Evolutionary conservation across 2,888 invertebrate species (phyloP).

Genomic region (Melitaea athalia): DNA sequence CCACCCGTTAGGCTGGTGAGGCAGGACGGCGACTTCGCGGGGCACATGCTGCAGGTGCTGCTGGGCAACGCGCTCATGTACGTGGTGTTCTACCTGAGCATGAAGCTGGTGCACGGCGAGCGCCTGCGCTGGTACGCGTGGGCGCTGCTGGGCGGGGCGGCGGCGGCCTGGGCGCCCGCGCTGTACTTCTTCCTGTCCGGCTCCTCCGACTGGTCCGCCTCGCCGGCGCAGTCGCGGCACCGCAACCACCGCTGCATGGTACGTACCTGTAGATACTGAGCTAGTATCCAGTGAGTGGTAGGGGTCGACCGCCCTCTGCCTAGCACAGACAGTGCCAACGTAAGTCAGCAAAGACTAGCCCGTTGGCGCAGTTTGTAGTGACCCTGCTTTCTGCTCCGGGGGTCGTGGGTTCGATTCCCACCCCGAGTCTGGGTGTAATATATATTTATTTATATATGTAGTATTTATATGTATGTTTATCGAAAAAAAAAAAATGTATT

Average conservation of each 20-base stretch:
- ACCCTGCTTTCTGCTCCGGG: too few species aligned
- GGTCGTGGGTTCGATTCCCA: too few species aligned
- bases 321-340: too few species aligned
- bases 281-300: background rate
- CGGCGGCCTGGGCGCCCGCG: slow-evolving; percentile 86
- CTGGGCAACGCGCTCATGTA: slow-evolving; percentile 92
- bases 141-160: slow-evolving; percentile 84
- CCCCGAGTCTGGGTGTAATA: too few species aligned
- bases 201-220: slow-evolving; percentile 61
- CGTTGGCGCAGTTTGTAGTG: too few species aligned
- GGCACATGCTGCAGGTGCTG: slow-evolving; percentile 89
- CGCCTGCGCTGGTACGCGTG: slow-evolving; percentile 83
- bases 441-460: too few species aligned
- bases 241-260: slow-evolving; percentile 75
- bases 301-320: too few species aligned
- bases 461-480: too few species aligned
- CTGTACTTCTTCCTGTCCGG: slow-evolving; percentile 79
- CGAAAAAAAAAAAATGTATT: too few species aligned
- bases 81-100: slow-evolving; percentile 90
- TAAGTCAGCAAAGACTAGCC: too few species aligned
- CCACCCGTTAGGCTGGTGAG: slow-evolving; percentile 68
- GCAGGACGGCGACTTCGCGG: slow-evolving; percentile 88
- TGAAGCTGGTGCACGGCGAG: slow-evolving; percentile 91
- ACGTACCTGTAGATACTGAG: background rate
- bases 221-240: slow-evolving; percentile 88